phyloP scores from a whole-genome alignment of 2,113 vertebrate genomes.

The Bostrychus sinensis region DNA sequence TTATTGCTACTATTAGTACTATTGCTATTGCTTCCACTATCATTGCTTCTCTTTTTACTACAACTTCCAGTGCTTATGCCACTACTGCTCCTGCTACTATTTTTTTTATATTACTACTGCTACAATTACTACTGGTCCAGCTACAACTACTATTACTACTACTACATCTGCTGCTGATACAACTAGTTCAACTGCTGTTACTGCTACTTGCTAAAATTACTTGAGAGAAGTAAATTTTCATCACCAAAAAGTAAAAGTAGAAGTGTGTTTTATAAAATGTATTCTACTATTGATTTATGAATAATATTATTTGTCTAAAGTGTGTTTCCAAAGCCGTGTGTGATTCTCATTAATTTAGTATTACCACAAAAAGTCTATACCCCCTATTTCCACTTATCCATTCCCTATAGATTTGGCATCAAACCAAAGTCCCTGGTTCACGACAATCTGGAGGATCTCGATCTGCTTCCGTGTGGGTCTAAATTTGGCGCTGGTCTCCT shows the following conservation, averaged over 20 bases:
- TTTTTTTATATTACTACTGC: too few relatives aligned
- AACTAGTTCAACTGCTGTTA: background rate
- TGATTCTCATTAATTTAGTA: background rate
- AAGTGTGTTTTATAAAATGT: background rate
- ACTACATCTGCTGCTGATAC: background rate
- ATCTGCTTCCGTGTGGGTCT: constrained; percentile 52
- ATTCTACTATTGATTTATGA: too few relatives aligned
- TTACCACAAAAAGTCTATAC: background rate
- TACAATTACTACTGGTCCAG: background rate
- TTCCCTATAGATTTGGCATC: constrained; percentile 44
- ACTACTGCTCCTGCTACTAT: too few relatives aligned
- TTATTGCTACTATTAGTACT: too few relatives aligned
- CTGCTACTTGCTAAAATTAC: background rate
- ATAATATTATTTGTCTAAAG: background rate
- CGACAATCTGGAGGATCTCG: constrained; percentile 65
- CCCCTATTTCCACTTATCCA: constrained; percentile 1
- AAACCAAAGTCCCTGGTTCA: constrained; percentile 31
- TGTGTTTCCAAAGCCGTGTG: background rate
- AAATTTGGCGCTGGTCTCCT: constrained; percentile 67
- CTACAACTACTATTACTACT: background rate
- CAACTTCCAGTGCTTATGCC: too few relatives aligned
- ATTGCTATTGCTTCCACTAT: too few relatives aligned
- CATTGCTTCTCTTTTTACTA: too few relatives aligned
- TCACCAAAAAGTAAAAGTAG: too few relatives aligned
- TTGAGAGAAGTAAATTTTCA: too few relatives aligned